A percentile compares a stretch with the other conserved stretches of the same genome.
Evolutionary conservation across 2,113 vertebrate species (phyloP).

Genomic region (Tachysurus vachellii): DNA sequence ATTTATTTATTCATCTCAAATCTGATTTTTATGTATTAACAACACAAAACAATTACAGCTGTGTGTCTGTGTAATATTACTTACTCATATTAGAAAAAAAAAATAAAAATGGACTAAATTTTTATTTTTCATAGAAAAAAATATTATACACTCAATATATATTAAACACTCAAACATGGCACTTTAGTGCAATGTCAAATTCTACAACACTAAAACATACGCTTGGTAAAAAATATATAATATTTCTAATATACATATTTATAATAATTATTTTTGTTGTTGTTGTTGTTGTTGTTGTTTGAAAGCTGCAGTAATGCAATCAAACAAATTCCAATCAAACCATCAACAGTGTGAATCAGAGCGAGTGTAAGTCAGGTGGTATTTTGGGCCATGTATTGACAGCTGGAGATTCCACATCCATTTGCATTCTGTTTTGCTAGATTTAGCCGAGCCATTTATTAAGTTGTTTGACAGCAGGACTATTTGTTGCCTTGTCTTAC

Average conservation of each 20-base stretch:
- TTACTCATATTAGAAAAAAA: neutral
- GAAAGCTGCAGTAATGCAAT: neutral
- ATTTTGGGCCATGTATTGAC: conserved; percentile 17
- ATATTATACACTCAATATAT: neutral
- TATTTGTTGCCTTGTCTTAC: conserved; percentile 57
- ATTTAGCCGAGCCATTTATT: conserved; percentile 47
- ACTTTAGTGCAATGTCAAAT: neutral
- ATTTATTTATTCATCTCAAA: neutral
- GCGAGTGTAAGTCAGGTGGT: conserved; percentile 8
- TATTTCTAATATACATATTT: too few relatives aligned
- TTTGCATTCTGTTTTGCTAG: conserved; percentile 44
- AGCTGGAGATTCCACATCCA: conserved; percentile 23
- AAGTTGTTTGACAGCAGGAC: conserved; percentile 52
- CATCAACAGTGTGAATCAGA: neutral
- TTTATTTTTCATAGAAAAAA: neutral
- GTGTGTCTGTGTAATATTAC: neutral
- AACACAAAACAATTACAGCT: neutral
- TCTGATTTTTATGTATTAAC: neutral
- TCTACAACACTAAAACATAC: neutral
- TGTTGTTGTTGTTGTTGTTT: too few relatives aligned
- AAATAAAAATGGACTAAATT: neutral
- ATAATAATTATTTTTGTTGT: too few relatives aligned
- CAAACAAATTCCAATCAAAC: neutral
- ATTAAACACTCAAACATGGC: neutral
- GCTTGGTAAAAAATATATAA: neutral